phyloP scores from a whole-genome alignment of 2,797 vertebrate species.

The Meriones psammophilus region DNA sequence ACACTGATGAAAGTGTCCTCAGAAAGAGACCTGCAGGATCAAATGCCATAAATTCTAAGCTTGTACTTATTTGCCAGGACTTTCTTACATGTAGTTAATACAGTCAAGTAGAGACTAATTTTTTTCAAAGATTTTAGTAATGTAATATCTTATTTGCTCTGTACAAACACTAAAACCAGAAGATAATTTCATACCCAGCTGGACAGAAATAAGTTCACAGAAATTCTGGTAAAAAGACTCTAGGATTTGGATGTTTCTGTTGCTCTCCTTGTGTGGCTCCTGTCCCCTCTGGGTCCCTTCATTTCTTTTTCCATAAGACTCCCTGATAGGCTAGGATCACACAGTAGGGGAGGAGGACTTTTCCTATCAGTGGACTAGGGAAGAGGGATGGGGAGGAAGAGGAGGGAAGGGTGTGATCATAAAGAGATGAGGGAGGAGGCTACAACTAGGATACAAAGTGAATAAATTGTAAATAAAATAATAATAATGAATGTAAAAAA shows the following conservation, averaged over 20 bases:
- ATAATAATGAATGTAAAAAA: no score
- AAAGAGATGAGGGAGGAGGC: background rate
- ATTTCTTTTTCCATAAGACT: no score
- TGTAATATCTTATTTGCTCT: background rate
- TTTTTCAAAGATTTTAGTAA: background rate
- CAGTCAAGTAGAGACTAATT: background rate
- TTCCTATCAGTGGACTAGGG: no score
- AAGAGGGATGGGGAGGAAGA: no score
- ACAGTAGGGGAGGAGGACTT: no score
- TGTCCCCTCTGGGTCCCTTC: no score
- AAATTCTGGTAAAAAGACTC: background rate
- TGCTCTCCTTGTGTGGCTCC: no score
- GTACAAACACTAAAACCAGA: background rate
- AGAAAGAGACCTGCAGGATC: background rate
- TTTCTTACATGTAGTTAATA: background rate
- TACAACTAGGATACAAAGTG: no score
- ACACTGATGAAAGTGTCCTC: background rate
- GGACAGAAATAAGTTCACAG: background rate
- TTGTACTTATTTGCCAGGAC: background rate
- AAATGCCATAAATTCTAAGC: background rate
- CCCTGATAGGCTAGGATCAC: no score
- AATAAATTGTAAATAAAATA: no score
- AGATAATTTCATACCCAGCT: constrained; percentile 12
- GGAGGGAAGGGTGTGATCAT: no score
- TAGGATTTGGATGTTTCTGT: background rate